phyloP scores from a whole-genome alignment of 2,113 vertebrate species.

The Entelurus aequoreus region DNA sequence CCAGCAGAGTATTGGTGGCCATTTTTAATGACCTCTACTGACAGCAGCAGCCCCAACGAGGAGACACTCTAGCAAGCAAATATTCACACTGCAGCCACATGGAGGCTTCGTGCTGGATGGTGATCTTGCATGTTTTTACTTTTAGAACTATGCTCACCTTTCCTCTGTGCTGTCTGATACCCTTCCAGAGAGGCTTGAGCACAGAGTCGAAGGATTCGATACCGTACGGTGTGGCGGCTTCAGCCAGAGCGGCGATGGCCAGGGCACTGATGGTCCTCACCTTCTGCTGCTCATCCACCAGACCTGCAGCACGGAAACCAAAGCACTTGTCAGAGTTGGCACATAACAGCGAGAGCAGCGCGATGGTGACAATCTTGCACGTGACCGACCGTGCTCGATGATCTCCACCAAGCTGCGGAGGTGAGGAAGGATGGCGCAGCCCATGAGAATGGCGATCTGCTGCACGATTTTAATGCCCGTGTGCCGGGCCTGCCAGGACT shows the following conservation, averaged over 20 bases:
- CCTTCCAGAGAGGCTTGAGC: constrained; percentile 97
- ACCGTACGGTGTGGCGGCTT: constrained; percentile 96
- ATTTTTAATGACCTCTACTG: constrained; percentile 27
- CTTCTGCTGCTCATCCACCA: constrained; percentile 98
- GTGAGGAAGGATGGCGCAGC: constrained; percentile 96
- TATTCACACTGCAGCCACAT: constrained; percentile 47
- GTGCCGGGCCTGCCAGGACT: constrained; percentile 97
- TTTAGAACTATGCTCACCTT: constrained; percentile 73
- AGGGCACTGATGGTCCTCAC: constrained; percentile 96
- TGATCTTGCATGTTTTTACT: constrained; percentile 25
- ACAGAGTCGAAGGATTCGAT: constrained; percentile 99
- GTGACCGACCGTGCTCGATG: constrained; percentile 89
- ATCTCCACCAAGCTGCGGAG: constrained; percentile 98
- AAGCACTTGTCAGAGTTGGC: neutral
- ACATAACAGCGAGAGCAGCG: neutral
- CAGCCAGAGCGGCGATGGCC: constrained; percentile 95
- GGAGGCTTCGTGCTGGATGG: constrained; percentile 38
- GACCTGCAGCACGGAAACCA: constrained; percentile 66
- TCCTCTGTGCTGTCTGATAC: constrained; percentile 97
- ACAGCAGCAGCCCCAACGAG: constrained; percentile 28
- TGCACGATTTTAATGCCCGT: constrained; percentile 99
- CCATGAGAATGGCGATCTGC: constrained; percentile 99
- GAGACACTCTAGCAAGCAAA: constrained; percentile 36
- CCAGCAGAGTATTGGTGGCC: constrained; percentile 19
- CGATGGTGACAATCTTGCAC: neutral